Conservation (phyloP, 2,797 vertebrate genomes). For the Sebastes glaucus region DNA sequence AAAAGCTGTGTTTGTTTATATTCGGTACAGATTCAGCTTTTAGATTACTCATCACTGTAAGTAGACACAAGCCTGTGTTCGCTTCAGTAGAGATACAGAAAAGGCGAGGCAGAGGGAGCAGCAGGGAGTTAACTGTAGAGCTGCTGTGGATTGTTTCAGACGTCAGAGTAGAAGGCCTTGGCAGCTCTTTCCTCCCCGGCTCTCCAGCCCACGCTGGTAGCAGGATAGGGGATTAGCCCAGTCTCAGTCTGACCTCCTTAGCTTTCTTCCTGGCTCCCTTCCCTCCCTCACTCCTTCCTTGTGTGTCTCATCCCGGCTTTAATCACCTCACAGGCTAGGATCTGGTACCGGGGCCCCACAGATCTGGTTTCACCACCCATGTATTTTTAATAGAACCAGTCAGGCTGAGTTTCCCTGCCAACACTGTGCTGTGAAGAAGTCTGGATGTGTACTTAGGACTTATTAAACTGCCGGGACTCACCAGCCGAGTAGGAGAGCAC, state of each 20-base stretch:
- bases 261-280: constrained; percentile 39
- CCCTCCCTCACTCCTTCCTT: constrained; percentile 21
- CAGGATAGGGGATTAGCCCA: constrained; percentile 66
- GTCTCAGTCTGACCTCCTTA: constrained; percentile 67
- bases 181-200: constrained; percentile 16
- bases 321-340: constrained; percentile 66
- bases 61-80: constrained; percentile 3
- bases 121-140: constrained; percentile 10
- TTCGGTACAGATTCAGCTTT: neutral
- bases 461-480: constrained; percentile 81
- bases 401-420: constrained; percentile 40
- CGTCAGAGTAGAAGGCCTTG: constrained; percentile 28
- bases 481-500: constrained; percentile 90
- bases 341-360: constrained; percentile 17
- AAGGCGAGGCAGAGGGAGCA: constrained; percentile 2
- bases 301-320: constrained; percentile 48
- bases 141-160: constrained; percentile 37
- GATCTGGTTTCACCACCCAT: constrained; percentile 71
- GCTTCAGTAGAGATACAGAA: neutral
- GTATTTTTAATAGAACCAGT: constrained; percentile 66
- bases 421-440: constrained; percentile 4
- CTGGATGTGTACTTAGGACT: constrained; percentile 21
- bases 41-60: neutral
- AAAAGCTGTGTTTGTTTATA: neutral
- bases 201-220: constrained; percentile 31